Conservation (phyloP, 1,140 invertebrate genomes). For the Diorhabda elongata region DNA sequence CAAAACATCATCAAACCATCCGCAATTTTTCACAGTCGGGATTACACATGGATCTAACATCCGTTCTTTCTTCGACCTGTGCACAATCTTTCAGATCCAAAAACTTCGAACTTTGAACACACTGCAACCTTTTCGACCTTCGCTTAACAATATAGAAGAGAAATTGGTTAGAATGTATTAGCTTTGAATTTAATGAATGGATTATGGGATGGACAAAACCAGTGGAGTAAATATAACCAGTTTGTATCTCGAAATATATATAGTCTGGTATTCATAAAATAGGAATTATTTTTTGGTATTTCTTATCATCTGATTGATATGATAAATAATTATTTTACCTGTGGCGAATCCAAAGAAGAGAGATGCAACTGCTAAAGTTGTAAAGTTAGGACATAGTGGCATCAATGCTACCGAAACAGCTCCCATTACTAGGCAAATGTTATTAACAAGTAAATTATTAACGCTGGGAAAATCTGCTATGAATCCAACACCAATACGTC, state of each 20-base stretch:
- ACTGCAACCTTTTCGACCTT: too few relatives aligned
- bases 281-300: not conserved
- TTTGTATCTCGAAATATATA: not conserved
- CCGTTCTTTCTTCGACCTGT: too few relatives aligned
- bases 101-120: too few relatives aligned
- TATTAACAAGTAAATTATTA: conserved; percentile 89
- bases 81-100: too few relatives aligned
- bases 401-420: conserved; percentile 80
- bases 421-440: conserved; percentile 84
- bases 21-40: too few relatives aligned
- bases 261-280: not conserved
- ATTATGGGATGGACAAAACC: not conserved
- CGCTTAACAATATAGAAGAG: too few relatives aligned
- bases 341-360: conserved; percentile 92
- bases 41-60: too few relatives aligned
- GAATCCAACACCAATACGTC: conserved; percentile 81
- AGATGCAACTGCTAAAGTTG: conserved; percentile 72
- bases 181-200: not conserved
- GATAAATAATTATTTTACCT: conserved; percentile 63
- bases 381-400: conserved; percentile 78
- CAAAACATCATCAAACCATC: too few relatives aligned
- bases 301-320: not conserved
- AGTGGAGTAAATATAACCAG: not conserved
- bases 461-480: conserved; percentile 82
- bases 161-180: too few relatives aligned